Conservation (phyloP, 2,797 vertebrate species). For the Sebastes nivosus region DNA sequence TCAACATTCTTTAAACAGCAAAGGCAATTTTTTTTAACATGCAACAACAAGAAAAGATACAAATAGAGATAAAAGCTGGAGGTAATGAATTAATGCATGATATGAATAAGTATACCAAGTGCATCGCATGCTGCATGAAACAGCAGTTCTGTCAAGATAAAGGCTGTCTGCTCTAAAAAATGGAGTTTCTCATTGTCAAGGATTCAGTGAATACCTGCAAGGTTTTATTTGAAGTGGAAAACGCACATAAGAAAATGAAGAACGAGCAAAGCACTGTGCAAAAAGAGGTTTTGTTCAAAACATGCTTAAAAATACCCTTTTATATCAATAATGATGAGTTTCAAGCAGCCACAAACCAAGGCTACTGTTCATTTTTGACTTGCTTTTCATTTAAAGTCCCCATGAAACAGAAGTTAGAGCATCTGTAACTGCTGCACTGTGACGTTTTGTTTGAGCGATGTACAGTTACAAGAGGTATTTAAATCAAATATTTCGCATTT, state of each 20-base stretch:
- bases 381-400: constrained; percentile 13
- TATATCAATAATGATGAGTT: background rate
- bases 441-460: too few relatives aligned
- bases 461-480: too few relatives aligned
- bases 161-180: constrained; percentile 3
- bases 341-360: background rate
- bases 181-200: background rate
- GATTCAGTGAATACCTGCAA: constrained; percentile 17
- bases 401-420: too few relatives aligned
- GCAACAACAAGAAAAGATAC: constrained; percentile 27
- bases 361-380: background rate
- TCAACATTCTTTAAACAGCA: constrained; percentile 41
- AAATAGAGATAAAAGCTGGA: constrained; percentile 22
- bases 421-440: too few relatives aligned
- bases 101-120: constrained; percentile 21
- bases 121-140: constrained; percentile 22
- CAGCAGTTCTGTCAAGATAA: constrained; percentile 34
- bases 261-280: background rate
- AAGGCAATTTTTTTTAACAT: constrained; percentile 1
- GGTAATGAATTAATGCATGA: constrained; percentile 4
- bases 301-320: background rate
- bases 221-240: constrained; percentile 23
- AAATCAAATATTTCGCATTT: too few relatives aligned
- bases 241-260: background rate
- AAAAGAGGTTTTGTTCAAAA: constrained; percentile 4